phyloP scores from a whole-genome alignment of 2,113 vertebrate species.

The Guaruba guarouba region DNA sequence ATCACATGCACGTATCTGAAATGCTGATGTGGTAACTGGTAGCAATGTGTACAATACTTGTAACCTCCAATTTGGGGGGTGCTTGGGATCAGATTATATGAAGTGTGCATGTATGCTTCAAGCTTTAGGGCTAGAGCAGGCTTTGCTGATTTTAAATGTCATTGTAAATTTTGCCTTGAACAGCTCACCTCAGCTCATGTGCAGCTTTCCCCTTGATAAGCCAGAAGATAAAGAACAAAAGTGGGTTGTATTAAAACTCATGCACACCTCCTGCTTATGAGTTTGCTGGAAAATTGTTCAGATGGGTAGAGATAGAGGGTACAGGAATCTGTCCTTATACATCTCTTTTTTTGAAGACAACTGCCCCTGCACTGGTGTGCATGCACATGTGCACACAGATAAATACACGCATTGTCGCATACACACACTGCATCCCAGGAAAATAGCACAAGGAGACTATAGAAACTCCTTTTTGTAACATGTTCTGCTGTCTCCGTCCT shows the following conservation, averaged over 20 bases:
- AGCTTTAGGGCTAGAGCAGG: neutral
- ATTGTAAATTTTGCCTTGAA: slow-evolving; percentile 12
- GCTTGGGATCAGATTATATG: slow-evolving; percentile 54
- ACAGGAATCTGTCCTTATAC: neutral
- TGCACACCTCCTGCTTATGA: neutral
- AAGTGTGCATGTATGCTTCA: neutral
- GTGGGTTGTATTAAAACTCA: neutral
- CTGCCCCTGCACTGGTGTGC: neutral
- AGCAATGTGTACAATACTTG: slow-evolving; percentile 54
- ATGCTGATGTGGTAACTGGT: slow-evolving; percentile 61
- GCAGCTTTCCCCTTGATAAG: neutral
- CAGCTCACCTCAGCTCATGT: neutral
- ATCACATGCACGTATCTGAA: slow-evolving; percentile 47
- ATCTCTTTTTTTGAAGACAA: neutral
- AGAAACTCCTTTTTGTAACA: neutral
- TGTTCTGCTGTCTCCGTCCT: neutral
- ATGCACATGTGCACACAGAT: accelerated
- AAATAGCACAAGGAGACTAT: neutral
- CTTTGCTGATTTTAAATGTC: slow-evolving; percentile 43
- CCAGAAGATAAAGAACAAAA: neutral
- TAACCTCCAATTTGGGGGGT: slow-evolving; percentile 52
- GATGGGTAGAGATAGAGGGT: neutral
- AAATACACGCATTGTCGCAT: accelerated
- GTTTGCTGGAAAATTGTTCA: neutral
- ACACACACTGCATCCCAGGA: neutral